Conservation (phyloP, 2,888 invertebrate genomes). For the Papilio elwesi region DNA sequence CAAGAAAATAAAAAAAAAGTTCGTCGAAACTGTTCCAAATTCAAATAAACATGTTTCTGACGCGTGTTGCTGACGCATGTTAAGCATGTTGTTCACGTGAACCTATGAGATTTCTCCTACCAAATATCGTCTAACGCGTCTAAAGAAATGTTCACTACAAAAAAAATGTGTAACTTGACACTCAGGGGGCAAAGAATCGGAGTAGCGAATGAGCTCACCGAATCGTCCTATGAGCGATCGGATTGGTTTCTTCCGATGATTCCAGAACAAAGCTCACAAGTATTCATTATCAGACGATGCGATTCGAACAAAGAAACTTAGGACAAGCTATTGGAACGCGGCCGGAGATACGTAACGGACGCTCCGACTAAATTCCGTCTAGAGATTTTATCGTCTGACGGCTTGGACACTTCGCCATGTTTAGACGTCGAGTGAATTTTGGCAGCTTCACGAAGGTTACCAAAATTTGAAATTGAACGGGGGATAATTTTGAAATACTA, state of each 20-base stretch:
- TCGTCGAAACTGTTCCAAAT: too few species aligned
- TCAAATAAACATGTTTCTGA: too few species aligned
- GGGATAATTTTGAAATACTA: constrained; percentile 8
- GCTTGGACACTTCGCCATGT: constrained; percentile 34
- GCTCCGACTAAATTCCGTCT: constrained; percentile 35
- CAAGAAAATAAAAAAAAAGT: too few species aligned
- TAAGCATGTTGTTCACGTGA: too few species aligned
- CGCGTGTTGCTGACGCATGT: too few species aligned
- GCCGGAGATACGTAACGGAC: constrained; percentile 22
- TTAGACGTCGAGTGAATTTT: constrained; percentile 19
- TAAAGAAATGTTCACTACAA: too few species aligned
- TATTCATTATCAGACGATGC: constrained; percentile 36
- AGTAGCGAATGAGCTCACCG: neutral
- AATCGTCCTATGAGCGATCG: constrained; percentile 23
- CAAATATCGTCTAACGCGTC: too few species aligned
- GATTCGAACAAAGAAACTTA: constrained; percentile 36
- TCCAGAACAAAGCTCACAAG: constrained; percentile 22
- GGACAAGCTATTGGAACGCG: constrained; percentile 39
- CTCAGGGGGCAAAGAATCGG: neutral
- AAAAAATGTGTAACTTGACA: neutral
- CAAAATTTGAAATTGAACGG: neutral
- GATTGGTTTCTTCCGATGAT: constrained; percentile 43
- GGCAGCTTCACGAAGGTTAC: constrained; percentile 13
- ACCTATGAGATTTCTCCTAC: too few species aligned
- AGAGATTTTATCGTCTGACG: constrained; percentile 38